A percentile compares a stretch with the other conserved stretches of the same genome.
Conservation (phyloP, 2,888 invertebrate genomes). For the Pachymerium ferrugineum region DNA sequence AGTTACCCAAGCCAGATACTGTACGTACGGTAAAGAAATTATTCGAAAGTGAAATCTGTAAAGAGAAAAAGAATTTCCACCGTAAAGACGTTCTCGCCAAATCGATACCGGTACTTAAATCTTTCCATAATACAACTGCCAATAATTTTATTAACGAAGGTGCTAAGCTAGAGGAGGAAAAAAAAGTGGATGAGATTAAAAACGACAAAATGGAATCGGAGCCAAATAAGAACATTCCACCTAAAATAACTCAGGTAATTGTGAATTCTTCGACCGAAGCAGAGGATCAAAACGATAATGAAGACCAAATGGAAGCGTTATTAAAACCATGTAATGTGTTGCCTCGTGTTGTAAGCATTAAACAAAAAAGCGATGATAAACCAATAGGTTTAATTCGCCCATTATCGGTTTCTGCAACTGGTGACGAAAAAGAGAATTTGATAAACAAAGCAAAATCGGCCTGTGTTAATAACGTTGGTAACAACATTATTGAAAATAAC, state of each 20-base stretch:
- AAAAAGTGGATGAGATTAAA: neutral
- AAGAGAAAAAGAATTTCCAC: neutral
- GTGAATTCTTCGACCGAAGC: neutral
- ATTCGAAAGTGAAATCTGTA: conserved; percentile 38
- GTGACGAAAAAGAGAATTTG: conserved; percentile 21
- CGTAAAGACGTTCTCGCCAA: neutral
- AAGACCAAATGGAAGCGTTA: neutral
- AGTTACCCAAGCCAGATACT: conserved; percentile 45
- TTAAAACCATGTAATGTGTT: neutral
- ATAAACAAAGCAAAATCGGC: conserved; percentile 24
- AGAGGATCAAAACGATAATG: neutral
- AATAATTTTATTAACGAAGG: neutral
- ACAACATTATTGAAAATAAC: neutral
- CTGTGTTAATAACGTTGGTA: neutral
- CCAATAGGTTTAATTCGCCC: conserved; percentile 25
- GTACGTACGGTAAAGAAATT: conserved; percentile 42
- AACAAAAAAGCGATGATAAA: conserved; percentile 28
- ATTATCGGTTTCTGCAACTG: neutral
- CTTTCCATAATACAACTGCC: conserved; percentile 28
- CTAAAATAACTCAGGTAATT: neutral
- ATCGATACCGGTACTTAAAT: no score
- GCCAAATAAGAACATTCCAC: no score
- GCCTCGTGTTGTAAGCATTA: neutral
- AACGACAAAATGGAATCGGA: no score
- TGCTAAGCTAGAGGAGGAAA: no score